A percentile compares a stretch with the other conserved stretches of the same genome.
Evolutionary conservation across 2,888 invertebrate genomes (phyloP).

Genomic region (Beris chalybata): DNA sequence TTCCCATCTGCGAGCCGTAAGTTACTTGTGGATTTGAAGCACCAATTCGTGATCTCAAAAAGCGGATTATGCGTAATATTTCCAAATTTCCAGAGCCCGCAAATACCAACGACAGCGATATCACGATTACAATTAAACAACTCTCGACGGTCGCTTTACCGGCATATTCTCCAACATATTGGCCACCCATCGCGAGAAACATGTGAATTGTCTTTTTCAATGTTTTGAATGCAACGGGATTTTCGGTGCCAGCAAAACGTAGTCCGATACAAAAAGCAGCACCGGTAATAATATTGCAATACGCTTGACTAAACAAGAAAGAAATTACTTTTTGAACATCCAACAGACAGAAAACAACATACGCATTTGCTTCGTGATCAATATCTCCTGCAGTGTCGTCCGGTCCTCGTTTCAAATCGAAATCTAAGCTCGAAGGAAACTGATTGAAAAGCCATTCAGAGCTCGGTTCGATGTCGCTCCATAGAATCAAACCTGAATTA

Average conservation of each 20-base stretch:
- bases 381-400: constrained; percentile 65
- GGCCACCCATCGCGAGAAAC: constrained; percentile 58
- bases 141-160: constrained; percentile 89
- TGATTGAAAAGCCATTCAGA: constrained; percentile 83
- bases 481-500: constrained; percentile 73
- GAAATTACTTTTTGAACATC: background rate
- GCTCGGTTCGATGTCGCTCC: constrained; percentile 81
- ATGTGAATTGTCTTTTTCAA: constrained; percentile 57
- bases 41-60: constrained; percentile 80
- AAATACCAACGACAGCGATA: constrained; percentile 78
- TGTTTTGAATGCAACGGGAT: constrained; percentile 76
- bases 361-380: constrained; percentile 94
- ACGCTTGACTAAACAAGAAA: constrained; percentile 76
- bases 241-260: constrained; percentile 90
- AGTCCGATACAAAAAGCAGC: constrained; percentile 92
- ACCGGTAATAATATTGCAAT: constrained; percentile 94
- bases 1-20: constrained; percentile 91
- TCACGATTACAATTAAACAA: constrained; percentile 79
- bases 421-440: constrained; percentile 74
- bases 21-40: constrained; percentile 71
- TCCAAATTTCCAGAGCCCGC: constrained; percentile 89
- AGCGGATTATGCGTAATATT: constrained; percentile 80
- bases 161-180: constrained; percentile 82
- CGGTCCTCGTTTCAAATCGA: constrained; percentile 77
- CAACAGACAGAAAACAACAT: constrained; percentile 45